Conservation (phyloP, 2,888 invertebrate genomes). For the Barypeithes pellucidus region DNA sequence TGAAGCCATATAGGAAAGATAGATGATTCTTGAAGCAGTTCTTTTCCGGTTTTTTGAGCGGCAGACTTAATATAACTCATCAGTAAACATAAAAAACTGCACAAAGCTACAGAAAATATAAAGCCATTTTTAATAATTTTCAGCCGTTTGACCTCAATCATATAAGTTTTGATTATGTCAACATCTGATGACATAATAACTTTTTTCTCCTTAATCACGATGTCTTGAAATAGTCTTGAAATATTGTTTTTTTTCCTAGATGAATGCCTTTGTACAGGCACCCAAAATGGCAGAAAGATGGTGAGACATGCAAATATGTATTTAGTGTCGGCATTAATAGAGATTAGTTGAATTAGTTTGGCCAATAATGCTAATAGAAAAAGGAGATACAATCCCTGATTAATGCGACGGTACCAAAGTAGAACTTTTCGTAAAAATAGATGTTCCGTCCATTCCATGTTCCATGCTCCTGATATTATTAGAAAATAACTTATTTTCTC, state of each 20-base stretch:
- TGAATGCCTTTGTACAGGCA: background rate
- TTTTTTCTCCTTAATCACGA: background rate
- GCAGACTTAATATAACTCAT: background rate
- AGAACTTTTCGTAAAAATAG: background rate
- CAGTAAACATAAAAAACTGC: background rate
- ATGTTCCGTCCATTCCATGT: no score
- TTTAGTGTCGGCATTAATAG: background rate
- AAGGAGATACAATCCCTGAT: background rate
- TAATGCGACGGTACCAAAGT: no score
- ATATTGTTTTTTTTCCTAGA: background rate
- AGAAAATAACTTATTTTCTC: background rate
- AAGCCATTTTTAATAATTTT: background rate
- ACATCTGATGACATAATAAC: background rate
- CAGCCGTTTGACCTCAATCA: background rate
- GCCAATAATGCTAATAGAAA: background rate
- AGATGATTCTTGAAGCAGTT: no score
- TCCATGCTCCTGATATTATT: no score
- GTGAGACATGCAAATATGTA: background rate
- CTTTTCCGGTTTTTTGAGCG: background rate
- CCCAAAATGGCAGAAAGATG: background rate
- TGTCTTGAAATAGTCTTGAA: background rate
- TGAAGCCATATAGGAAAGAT: background rate
- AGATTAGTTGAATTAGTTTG: background rate
- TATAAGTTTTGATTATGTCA: background rate
- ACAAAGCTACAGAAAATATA: background rate